Percentiles rank a stretch among this genome's conserved stretches.
These are phyloP conservation scores for Fragum fragum DNA, from an alignment of 2,888 invertebrate species.

Conservation along the genomic window DNA sequence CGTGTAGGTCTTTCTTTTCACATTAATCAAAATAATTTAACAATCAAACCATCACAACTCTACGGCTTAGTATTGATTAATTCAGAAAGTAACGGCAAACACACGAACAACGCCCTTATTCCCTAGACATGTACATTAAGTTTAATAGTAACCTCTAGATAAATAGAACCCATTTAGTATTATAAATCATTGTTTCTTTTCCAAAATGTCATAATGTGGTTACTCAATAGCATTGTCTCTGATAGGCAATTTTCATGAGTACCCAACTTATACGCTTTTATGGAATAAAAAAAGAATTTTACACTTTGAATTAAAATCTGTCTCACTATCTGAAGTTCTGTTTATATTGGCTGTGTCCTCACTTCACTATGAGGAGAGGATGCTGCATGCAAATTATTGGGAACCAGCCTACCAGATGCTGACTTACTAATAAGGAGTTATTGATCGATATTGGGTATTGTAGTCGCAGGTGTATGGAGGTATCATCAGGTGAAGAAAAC, in stretches of 20 bases:
- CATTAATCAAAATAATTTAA: conserved; percentile 22
- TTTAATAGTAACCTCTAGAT: no score
- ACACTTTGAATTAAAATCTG: no score
- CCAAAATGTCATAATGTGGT: no score
- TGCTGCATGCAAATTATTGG: conserved; percentile 24
- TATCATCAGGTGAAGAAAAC: conserved; percentile 19
- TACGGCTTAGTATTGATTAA: conserved; percentile 17
- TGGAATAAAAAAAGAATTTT: no score
- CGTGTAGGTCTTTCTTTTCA: conserved; percentile 11
- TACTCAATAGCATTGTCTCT: no score
- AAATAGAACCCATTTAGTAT: no score
- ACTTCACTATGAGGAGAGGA: not conserved
- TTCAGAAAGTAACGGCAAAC: conserved; percentile 5
- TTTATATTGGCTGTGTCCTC: conserved; percentile 12
- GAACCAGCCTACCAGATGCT: conserved; percentile 27
- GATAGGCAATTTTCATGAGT: no score
- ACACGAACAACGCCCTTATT: conserved; percentile 23
- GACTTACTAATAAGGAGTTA: conserved; percentile 29
- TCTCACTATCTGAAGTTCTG: no score
- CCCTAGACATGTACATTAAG: conserved; percentile 17
- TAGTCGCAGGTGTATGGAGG: conserved; percentile 18
- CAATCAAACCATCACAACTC: conserved; percentile 14
- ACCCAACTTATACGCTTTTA: no score
- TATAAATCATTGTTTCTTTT: no score
- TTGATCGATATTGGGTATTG: conserved; percentile 23